phyloP scores from a whole-genome alignment of 2,888 invertebrate species.

The Nephrotoma appendiculata region DNA sequence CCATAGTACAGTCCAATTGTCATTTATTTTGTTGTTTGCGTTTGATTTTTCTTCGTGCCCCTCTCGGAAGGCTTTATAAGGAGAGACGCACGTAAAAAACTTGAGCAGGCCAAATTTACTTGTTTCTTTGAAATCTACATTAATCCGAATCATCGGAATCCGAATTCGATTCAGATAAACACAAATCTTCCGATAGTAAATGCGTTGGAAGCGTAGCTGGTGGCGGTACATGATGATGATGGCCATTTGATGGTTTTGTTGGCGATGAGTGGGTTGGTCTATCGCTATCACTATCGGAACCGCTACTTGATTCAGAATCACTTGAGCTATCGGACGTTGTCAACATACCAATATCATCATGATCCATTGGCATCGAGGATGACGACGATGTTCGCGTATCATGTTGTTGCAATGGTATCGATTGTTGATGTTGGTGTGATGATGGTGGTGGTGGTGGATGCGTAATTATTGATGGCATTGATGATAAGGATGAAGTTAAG shows the following conservation, averaged over 20 bases:
- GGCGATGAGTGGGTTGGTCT: not conserved
- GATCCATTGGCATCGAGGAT: slow-evolving; percentile 13
- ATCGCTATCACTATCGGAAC: slow-evolving; percentile 26
- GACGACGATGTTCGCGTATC: slow-evolving; percentile 14
- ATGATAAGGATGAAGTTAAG: slow-evolving; percentile 2
- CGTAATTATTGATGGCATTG: slow-evolving; percentile 7
- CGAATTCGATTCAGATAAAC: slow-evolving; percentile 74
- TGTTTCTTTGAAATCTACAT: not conserved
- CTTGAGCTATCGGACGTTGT: slow-evolving; percentile 30
- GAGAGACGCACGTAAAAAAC: not conserved
- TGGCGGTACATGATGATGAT: slow-evolving; percentile 8
- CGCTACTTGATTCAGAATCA: slow-evolving; percentile 30
- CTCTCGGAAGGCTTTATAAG: not conserved
- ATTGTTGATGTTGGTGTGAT: slow-evolving; percentile 17
- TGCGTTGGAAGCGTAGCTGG: slow-evolving; percentile 40
- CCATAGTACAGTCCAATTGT: slow-evolving; percentile 4
- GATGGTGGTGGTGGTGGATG: not conserved
- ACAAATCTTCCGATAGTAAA: slow-evolving; percentile 68
- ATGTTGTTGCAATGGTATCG: slow-evolving; percentile 15
- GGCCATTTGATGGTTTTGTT: not conserved
- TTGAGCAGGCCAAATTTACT: not conserved
- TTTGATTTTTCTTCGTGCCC: not conserved
- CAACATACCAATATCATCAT: slow-evolving; percentile 22
- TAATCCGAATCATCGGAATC: slow-evolving; percentile 44
- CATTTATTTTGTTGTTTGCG: not conserved